A percentile compares a stretch with the other conserved stretches of the same genome.
Evolutionary conservation across 2,113 vertebrate species (phyloP).

Genomic region (Physeter macrocephalus): DNA sequence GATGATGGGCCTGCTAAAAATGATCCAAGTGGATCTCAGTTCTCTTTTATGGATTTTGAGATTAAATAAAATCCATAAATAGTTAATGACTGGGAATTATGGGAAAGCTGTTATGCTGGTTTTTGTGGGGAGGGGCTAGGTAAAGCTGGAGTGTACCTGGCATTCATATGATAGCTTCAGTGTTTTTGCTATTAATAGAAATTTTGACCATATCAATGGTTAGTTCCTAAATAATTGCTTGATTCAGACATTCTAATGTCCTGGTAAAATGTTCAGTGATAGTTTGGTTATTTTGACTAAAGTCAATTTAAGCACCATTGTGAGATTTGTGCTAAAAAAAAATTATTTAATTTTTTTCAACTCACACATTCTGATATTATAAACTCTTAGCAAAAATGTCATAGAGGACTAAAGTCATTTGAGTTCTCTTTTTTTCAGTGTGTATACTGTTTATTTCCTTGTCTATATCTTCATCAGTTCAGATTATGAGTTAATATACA

Average conservation of each 20-base stretch:
- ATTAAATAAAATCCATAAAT: not conserved
- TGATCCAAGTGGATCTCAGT: not conserved
- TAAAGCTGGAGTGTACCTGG: not conserved
- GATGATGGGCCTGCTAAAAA: not conserved
- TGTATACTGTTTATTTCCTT: not conserved
- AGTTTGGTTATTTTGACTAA: not conserved
- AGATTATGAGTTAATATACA: not conserved
- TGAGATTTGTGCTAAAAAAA: not conserved
- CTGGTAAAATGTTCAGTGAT: not conserved
- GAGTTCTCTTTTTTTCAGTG: not conserved
- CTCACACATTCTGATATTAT: not conserved
- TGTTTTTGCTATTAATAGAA: slow-evolving; percentile 6
- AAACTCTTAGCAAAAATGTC: not conserved
- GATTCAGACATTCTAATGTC: not conserved
- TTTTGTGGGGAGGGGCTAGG: not conserved
- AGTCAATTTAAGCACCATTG: not conserved
- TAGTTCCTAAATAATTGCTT: not conserved
- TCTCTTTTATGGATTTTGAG: not conserved
- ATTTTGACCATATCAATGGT: not conserved
- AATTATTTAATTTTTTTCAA: not conserved
- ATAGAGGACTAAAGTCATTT: not conserved
- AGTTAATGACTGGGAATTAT: not conserved
- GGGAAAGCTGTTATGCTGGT: not conserved
- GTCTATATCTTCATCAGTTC: not conserved
- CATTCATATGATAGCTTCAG: not conserved